Conservation (phyloP, 2,888 invertebrate genomes). For the Oscheius sp. region DNA sequence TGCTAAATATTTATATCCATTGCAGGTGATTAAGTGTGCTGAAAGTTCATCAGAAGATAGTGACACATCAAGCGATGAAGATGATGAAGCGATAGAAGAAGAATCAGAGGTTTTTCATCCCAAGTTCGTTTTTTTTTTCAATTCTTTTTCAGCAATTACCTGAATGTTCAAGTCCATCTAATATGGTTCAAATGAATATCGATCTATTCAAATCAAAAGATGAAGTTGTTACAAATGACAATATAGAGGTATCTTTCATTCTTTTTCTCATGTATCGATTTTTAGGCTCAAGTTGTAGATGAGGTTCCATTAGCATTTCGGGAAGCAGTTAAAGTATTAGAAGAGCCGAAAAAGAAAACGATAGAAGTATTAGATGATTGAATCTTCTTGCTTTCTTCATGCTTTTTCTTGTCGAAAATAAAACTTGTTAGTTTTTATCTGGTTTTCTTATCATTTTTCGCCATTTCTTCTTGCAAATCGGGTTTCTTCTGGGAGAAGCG, state of each 20-base stretch:
- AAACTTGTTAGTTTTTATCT: neutral
- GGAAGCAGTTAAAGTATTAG: neutral
- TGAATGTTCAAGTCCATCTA: neutral
- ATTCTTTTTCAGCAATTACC: too few relatives aligned
- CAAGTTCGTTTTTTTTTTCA: neutral
- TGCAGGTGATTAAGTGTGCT: conserved; percentile 1
- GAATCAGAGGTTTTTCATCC: neutral
- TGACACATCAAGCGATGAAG: conserved; percentile 22
- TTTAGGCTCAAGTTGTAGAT: conserved; percentile 44
- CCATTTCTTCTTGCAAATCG: too few relatives aligned
- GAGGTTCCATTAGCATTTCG: conserved; percentile 44
- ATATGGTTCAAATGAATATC: conserved; percentile 44
- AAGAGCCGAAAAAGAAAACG: conserved; percentile 5
- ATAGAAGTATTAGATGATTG: conserved; percentile 15
- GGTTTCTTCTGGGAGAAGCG: too few relatives aligned
- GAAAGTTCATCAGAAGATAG: conserved; percentile 1
- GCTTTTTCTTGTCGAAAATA: neutral
- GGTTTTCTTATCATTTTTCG: too few relatives aligned
- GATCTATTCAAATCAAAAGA: conserved; percentile 39
- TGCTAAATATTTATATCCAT: too few relatives aligned
- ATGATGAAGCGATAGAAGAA: neutral
- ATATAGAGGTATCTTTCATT: conserved; percentile 10
- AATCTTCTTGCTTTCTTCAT: neutral
- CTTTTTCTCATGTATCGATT: neutral
- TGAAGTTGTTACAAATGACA: neutral